phyloP scores from a whole-genome alignment of 2,113 vertebrate genomes.

The Ailurus styani region DNA sequence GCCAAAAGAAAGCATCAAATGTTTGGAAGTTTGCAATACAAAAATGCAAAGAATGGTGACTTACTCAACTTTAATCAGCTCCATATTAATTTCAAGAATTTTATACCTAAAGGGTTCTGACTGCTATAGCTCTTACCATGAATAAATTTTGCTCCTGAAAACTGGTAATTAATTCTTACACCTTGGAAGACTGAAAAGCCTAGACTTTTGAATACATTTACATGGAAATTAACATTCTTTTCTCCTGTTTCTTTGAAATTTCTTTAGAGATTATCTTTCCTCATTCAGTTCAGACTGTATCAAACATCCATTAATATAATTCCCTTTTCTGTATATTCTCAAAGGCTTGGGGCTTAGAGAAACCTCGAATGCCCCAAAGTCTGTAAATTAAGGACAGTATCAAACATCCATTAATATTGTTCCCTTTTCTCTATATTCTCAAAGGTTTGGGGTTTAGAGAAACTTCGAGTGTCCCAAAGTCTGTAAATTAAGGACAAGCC shows the following conservation, averaged over 20 bases:
- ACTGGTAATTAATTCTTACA: constrained; percentile 86
- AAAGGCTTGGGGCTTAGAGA: constrained; percentile 56
- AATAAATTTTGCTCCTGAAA: constrained; percentile 80
- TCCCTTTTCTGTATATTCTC: constrained; percentile 50
- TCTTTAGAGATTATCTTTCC: constrained; percentile 77
- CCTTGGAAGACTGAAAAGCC: constrained; percentile 77
- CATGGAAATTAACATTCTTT: constrained; percentile 84
- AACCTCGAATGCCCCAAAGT: constrained; percentile 39
- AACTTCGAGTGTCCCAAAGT: constrained; percentile 39
- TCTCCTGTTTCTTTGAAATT: constrained; percentile 81
- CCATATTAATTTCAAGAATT: constrained; percentile 76
- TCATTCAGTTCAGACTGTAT: constrained; percentile 66
- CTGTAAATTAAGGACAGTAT: constrained; percentile 57
- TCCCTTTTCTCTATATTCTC: constrained; percentile 50
- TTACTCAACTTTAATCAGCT: constrained; percentile 75
- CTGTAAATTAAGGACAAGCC: constrained; percentile 50
- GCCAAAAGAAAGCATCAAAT: constrained; percentile 67
- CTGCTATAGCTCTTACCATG: constrained; percentile 75
- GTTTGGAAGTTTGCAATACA: constrained; percentile 50
- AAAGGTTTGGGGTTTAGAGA: constrained; percentile 56
- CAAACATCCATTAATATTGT: constrained; percentile 68
- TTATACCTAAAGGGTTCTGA: constrained; percentile 74
- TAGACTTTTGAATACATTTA: constrained; percentile 78
- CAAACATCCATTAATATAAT: constrained; percentile 68
- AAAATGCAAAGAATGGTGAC: constrained; percentile 65